A percentile compares a stretch with the other conserved stretches of the same genome.
These are phyloP conservation scores for Zophobas morio DNA, from an alignment of 1,140 invertebrate genomes.

Conservation along the genomic window DNA sequence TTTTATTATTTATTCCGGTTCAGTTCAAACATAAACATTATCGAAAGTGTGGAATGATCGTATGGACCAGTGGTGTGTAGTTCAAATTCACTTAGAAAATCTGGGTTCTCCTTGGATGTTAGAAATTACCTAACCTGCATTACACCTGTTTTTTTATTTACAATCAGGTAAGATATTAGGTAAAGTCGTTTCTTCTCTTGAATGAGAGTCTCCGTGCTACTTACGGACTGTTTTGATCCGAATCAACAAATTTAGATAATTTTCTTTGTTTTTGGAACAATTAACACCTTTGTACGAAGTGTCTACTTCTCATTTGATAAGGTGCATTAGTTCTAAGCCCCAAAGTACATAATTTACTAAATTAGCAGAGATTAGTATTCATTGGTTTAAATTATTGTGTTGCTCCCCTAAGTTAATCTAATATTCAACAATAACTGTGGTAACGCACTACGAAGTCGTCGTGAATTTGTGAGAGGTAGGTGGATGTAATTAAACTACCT, in stretches of 20 bases:
- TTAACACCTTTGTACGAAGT: conserved; percentile 4
- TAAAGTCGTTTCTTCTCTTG: conserved; percentile 6
- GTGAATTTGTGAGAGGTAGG: conserved; percentile 24
- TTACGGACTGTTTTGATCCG: not conserved
- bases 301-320: conserved; percentile 6
- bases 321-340: not conserved
- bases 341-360: too few relatives aligned
- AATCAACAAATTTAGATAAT: conserved; percentile 3
- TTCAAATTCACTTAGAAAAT: conserved; percentile 1
- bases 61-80: conserved; percentile 15
- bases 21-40: not conserved
- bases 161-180: conserved; percentile 28
- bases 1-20: conserved; percentile 8
- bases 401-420: conserved; percentile 12
- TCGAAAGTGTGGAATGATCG: conserved; percentile 16
- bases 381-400: conserved; percentile 17
- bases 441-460: not conserved
- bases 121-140: conserved; percentile 36
- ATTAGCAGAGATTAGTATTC: conserved; percentile 16
- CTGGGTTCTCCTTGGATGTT: conserved; percentile 27
- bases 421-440: conserved; percentile 16
- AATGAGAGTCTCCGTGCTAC: not conserved
- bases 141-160: conserved; percentile 42
- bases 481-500: conserved; percentile 3
- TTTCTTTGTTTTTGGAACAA: conserved; percentile 7